Conservation (phyloP, 2,888 invertebrate species). For the Rhagonycha fulva region DNA sequence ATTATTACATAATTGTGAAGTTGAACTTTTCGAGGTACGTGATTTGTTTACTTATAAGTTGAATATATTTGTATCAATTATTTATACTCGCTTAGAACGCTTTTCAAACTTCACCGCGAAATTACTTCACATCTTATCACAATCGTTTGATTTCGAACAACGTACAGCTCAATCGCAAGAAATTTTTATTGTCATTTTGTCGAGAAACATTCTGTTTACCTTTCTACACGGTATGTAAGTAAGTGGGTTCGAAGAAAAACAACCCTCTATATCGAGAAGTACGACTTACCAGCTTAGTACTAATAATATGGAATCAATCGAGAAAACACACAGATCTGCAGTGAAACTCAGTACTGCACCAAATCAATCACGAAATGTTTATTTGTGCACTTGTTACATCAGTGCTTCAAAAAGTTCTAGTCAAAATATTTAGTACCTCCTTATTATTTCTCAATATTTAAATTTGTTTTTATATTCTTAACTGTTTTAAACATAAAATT, state of each 20-base stretch:
- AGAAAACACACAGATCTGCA: too few species aligned
- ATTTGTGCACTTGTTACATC: background rate
- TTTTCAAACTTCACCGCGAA: background rate
- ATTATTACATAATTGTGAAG: background rate
- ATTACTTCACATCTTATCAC: background rate
- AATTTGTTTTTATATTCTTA: too few species aligned
- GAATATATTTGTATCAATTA: background rate
- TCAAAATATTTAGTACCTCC: too few species aligned
- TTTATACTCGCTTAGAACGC: background rate
- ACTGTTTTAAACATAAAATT: too few species aligned
- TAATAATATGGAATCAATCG: background rate
- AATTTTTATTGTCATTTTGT: too few species aligned
- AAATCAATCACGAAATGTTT: too few species aligned
- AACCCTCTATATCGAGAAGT: background rate
- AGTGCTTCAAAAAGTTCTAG: background rate
- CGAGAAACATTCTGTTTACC: background rate
- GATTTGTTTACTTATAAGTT: background rate
- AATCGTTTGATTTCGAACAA: background rate
- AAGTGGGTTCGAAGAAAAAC: background rate
- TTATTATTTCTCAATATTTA: too few species aligned
- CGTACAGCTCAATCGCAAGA: background rate
- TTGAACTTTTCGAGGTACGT: background rate
- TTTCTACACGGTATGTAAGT: background rate
- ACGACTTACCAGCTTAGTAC: background rate
- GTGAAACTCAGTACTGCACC: too few species aligned